These are phyloP conservation scores for Hirtodrosophila confusa DNA, from an alignment of 2,888 invertebrate species.

Conservation along the genomic window DNA sequence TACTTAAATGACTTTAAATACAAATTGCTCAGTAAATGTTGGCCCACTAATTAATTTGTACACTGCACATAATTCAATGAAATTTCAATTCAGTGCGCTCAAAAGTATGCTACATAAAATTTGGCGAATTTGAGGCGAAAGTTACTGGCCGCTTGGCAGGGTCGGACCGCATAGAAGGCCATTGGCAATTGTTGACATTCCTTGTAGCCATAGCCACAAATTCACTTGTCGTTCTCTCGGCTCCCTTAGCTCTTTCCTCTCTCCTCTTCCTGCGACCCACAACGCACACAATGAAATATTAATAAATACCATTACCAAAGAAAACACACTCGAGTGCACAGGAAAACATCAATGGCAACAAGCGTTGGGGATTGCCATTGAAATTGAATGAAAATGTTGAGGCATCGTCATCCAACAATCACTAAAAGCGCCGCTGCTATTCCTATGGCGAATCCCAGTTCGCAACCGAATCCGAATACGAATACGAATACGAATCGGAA, in stretches of 20 bases:
- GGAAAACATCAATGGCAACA: constrained; percentile 72
- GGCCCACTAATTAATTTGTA: constrained; percentile 37
- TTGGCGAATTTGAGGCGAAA: constrained; percentile 11
- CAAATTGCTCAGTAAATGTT: constrained; percentile 10
- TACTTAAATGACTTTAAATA: constrained; percentile 4
- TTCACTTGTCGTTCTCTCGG: constrained; percentile 41
- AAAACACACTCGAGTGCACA: constrained; percentile 77
- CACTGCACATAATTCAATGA: constrained; percentile 24
- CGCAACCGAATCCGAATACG: constrained; percentile 5
- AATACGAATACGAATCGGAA: constrained; percentile 14
- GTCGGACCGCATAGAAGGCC: constrained; percentile 13
- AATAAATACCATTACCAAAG: constrained; percentile 78
- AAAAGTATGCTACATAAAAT: constrained; percentile 1
- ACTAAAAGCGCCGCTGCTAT: constrained; percentile 41
- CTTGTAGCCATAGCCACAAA: constrained; percentile 61
- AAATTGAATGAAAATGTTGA: constrained; percentile 32
- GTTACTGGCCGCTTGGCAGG: constrained; percentile 17
- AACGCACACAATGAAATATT: constrained; percentile 74
- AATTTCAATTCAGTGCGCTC: constrained; percentile 16
- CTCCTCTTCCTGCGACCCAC: constrained; percentile 18
- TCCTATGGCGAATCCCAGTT: constrained; percentile 28
- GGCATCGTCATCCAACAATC: constrained; percentile 51
- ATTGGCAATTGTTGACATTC: constrained; percentile 67
- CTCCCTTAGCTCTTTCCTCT: too few species aligned
- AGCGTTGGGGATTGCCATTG: constrained; percentile 46